Base-by-base conservation (phyloP, 2,113 vertebrate genomes). In the Rhinichthys klamathensis region DNA sequence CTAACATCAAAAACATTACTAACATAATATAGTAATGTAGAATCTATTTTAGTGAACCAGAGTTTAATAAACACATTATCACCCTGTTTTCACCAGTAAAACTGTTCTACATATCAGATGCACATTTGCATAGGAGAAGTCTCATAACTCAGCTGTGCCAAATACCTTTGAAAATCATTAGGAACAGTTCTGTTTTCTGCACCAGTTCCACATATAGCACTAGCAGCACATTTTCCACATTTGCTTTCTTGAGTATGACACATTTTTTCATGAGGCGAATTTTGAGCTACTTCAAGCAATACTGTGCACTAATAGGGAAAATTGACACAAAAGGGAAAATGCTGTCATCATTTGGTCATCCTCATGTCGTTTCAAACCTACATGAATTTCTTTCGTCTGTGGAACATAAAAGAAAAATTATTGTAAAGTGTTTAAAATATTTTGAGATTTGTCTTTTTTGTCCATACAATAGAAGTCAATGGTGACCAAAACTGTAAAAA, bases 141-240 rank as follows among this genome's bases (percentile, higher is more conserved):
- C 16, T 77, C 51, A 25, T 60, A 61, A 10, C 30, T 60, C 54
- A 41, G 54, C 35, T 38, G 56, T 61, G 76, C 76, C 76, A 79
- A 61, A 38, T 61, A 41, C 76, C 63, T 63, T 49, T 58, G 38
- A 73, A 60, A 49, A 70, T 60, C 70, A 73, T 79, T 60, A 74
- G 76, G 25, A 60, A 18, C 15, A 25, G 38, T 74, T 80, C 23
- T n/a, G n/a, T 44, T 38, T 23, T 35, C 35, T 38, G 51, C 80
- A 82, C 72, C 41, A 70, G 74, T 25, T 38, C 82, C 58, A 56
- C 23, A 35, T 75, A 46, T 77, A 83, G 82, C 49, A 83, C 21
- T 77, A 70, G 82, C 49, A 79, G 27, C 85, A 74, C 86, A 74
- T 84, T 87, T 79, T 84, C 82, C 86, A 87, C 77, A 81, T 84